Conservation (phyloP, 2,888 invertebrate genomes). For the Machimus atricapillus region DNA sequence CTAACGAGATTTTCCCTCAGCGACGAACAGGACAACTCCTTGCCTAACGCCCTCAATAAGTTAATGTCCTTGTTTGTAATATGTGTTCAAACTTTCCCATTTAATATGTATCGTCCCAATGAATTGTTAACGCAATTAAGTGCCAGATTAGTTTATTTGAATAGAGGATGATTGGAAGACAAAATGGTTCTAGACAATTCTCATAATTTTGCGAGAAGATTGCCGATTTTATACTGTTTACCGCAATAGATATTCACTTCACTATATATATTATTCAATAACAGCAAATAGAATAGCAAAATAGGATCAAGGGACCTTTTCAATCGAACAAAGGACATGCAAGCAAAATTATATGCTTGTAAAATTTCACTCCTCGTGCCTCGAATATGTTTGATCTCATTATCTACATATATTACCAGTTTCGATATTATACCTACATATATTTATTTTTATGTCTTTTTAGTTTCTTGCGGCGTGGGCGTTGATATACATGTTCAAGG, state of each 20-base stretch:
- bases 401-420: not conserved
- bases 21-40: not conserved
- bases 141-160: not conserved
- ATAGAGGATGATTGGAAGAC: not conserved
- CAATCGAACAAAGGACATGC: not conserved
- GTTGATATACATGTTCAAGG: constrained; percentile 70
- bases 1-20: not conserved
- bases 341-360: not conserved
- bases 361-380: not conserved
- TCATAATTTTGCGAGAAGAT: not conserved
- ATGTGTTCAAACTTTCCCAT: not conserved
- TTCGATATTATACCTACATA: not conserved
- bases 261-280: not conserved
- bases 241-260: not conserved
- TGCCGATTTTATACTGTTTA: not conserved
- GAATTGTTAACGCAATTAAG: not conserved
- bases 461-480: constrained; percentile 72
- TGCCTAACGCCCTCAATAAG: not conserved
- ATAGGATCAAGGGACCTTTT: not conserved
- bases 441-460: constrained; percentile 36
- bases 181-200: not conserved
- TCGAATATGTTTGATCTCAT: not conserved
- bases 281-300: not conserved
- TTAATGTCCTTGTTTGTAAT: not conserved
- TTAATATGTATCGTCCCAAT: not conserved